These are phyloP conservation scores for Leucophenga montana DNA, from an alignment of 2,888 invertebrate species.

Conservation along the genomic window DNA sequence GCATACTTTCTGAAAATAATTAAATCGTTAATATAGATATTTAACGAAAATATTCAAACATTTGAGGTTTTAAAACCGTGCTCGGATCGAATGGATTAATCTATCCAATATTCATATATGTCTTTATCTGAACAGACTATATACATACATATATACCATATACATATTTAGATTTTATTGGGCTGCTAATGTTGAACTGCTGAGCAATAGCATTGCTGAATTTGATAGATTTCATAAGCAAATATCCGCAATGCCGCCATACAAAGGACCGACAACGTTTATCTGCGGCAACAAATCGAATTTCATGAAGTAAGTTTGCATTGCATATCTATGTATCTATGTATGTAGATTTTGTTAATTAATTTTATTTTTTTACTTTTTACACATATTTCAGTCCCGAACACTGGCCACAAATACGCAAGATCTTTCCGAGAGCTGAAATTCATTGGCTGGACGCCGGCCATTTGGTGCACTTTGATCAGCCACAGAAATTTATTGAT, in stretches of 20 bases:
- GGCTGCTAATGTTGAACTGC: conserved; percentile 85
- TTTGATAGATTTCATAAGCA: conserved; percentile 45
- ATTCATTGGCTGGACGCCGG: conserved; percentile 80
- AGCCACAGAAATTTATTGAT: conserved; percentile 77
- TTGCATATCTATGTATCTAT: neutral
- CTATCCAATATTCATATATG: no score
- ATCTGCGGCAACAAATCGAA: conserved; percentile 88
- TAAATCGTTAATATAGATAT: no score
- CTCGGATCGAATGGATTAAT: no score
- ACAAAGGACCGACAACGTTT: conserved; percentile 84
- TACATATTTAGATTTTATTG: conserved; percentile 77
- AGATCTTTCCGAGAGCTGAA: conserved; percentile 79
- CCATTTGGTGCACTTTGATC: conserved; percentile 95
- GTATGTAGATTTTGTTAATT: neutral
- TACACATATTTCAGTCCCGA: conserved; percentile 67
- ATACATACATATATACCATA: conserved; percentile 4
- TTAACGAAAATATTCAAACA: no score
- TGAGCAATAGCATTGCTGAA: conserved; percentile 78
- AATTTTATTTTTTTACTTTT: neutral
- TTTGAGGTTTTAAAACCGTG: no score
- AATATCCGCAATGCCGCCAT: conserved; percentile 49
- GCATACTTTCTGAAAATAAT: no score
- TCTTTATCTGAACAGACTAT: no score
- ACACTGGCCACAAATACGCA: conserved; percentile 77
- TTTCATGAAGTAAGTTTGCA: conserved; percentile 82